phyloP scores from a whole-genome alignment of 2,888 invertebrate genomes.

The Yponomeuta evonymella region DNA sequence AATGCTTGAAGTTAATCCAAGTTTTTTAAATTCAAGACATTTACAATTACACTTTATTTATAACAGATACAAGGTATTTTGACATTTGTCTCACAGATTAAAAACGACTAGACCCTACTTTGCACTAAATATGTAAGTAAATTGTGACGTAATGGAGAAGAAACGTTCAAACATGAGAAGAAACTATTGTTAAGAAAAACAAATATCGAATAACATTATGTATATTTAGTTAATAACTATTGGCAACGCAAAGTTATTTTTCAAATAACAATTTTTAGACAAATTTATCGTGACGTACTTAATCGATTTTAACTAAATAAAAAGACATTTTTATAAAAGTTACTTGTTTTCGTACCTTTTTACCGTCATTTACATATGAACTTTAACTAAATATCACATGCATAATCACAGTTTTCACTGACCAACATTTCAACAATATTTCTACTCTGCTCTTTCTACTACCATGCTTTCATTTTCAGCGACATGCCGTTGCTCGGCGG shows the following conservation, averaged over 20 bases:
- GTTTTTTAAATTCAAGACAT: no score
- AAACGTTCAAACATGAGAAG: no score
- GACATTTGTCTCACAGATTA: no score
- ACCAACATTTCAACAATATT: constrained; percentile 12
- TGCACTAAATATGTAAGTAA: no score
- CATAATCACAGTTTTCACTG: neutral
- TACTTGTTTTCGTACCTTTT: neutral
- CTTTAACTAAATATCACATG: neutral
- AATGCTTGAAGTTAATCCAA: no score
- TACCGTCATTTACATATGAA: neutral
- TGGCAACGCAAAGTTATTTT: neutral
- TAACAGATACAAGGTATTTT: no score
- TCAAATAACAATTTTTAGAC: neutral
- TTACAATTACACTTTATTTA: no score
- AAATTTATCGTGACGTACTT: neutral
- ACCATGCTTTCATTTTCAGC: neutral
- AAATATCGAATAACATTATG: no score
- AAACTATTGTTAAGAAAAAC: no score
- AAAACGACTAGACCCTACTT: no score
- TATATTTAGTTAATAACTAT: neutral
- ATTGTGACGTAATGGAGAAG: no score
- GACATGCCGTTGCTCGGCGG: neutral
- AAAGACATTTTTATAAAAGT: neutral
- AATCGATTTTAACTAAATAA: neutral
- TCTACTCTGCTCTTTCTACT: constrained; percentile 6